Evolutionary conservation across 2,888 invertebrate genomes (phyloP).

Genomic region (Ditula angustiorana): DNA sequence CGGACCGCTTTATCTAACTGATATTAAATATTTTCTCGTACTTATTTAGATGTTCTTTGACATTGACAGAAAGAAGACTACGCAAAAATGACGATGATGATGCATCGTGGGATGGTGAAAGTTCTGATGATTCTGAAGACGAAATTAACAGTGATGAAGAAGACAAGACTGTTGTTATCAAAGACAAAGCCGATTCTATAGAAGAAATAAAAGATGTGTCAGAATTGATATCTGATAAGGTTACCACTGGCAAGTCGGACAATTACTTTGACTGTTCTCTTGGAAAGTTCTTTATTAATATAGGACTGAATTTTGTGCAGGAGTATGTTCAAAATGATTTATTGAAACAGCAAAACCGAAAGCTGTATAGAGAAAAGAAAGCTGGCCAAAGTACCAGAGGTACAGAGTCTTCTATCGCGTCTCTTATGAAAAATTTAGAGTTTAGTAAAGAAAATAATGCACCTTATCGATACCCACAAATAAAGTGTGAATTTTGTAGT

Average conservation of each 20-base stretch:
- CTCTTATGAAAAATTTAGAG: slow-evolving; percentile 93
- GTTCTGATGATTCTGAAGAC: slow-evolving; percentile 81
- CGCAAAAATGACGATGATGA: slow-evolving; percentile 81
- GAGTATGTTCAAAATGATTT: slow-evolving; percentile 97
- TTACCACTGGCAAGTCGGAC: slow-evolving; percentile 78
- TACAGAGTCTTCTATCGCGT: slow-evolving; percentile 92
- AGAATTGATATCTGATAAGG: slow-evolving; percentile 62
- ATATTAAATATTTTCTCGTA: too few species aligned
- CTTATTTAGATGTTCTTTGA: slow-evolving; percentile 26
- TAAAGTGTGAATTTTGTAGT: slow-evolving; percentile 95
- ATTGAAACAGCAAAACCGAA: slow-evolving; percentile 93
- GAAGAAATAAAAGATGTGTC: slow-evolving; percentile 81
- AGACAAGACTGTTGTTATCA: slow-evolving; percentile 76
- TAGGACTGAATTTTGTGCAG: slow-evolving; percentile 95
- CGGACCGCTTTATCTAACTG: too few species aligned
- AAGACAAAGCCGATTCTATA: slow-evolving; percentile 81
- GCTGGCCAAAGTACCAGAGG: slow-evolving; percentile 87
- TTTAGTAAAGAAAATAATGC: slow-evolving; percentile 94
- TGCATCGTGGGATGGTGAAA: slow-evolving; percentile 84
- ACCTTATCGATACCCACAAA: slow-evolving; percentile 90
- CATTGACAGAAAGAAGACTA: slow-evolving; percentile 57
- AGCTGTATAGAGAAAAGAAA: slow-evolving; percentile 89
- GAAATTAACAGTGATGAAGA: slow-evolving; percentile 73
- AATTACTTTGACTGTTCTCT: slow-evolving; percentile 94
- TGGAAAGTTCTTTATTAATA: slow-evolving; percentile 96